Percentiles rank a stretch among this genome's conserved stretches.
Conservation (phyloP, 2,113 vertebrate genomes). For the Pelmatolapia mariae region DNA sequence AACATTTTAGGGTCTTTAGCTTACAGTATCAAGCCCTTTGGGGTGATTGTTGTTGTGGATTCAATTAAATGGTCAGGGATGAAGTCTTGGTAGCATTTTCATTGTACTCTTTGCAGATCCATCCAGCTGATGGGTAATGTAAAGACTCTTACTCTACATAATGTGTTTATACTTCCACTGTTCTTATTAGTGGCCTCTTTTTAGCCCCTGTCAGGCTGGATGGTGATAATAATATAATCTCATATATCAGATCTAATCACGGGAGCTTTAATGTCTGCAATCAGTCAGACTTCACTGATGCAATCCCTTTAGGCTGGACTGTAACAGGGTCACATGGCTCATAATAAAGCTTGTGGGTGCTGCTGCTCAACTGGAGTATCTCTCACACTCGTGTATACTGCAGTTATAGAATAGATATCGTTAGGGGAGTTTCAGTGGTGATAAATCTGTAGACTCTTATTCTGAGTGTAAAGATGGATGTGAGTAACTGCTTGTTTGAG, state of each 20-base stretch:
- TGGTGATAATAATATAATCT: not conserved
- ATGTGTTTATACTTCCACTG: not conserved
- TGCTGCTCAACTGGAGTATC: not conserved
- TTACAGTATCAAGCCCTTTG: not conserved
- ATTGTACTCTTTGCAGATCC: not conserved
- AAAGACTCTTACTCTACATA: not conserved
- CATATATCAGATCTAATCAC: not conserved
- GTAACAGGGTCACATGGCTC: constrained; percentile 36
- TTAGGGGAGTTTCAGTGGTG: not conserved
- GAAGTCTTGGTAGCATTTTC: not conserved
- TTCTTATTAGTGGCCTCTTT: not conserved
- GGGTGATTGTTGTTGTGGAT: not conserved
- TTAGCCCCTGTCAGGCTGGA: not conserved
- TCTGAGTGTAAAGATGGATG: not conserved
- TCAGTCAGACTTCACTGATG: constrained; percentile 31
- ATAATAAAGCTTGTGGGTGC: constrained; percentile 14
- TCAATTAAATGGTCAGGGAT: not conserved
- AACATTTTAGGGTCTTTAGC: not conserved
- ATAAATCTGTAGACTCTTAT: not conserved
- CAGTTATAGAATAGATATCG: not conserved
- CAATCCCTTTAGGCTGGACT: constrained; percentile 27
- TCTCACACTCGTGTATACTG: not conserved
- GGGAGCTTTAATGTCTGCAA: constrained; percentile 2
- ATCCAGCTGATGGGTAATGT: not conserved
- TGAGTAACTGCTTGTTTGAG: not conserved